A percentile compares a stretch with the other conserved stretches of the same genome.
These are phyloP conservation scores for Gephyroberyx darwinii DNA, from an alignment of 2,797 vertebrate species.

Conservation along the genomic window DNA sequence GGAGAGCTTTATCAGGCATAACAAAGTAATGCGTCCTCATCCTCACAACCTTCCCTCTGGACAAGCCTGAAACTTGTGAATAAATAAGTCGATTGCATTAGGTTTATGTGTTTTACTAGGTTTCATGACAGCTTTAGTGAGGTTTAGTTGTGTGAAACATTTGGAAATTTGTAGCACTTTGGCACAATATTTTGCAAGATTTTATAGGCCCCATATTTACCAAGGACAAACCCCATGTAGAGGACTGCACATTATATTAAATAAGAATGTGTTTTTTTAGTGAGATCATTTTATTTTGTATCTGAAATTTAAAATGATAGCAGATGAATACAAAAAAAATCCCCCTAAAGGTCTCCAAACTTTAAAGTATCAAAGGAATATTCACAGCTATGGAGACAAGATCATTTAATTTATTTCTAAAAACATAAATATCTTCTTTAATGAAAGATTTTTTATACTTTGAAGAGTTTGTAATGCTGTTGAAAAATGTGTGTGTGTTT, in stretches of 20 bases:
- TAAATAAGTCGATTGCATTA: conserved; percentile 35
- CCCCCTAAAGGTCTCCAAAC: too few relatives aligned
- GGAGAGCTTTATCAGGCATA: conserved; percentile 60
- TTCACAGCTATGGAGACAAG: neutral
- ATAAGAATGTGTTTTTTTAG: too few relatives aligned
- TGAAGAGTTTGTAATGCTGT: neutral
- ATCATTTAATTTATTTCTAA: neutral
- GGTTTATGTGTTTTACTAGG: conserved; percentile 30
- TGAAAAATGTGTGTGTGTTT: neutral
- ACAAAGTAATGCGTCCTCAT: conserved; percentile 38
- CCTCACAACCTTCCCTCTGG: conserved; percentile 4
- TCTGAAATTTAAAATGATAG: too few relatives aligned
- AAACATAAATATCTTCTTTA: neutral
- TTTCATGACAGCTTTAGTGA: conserved; percentile 24
- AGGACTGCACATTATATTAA: too few relatives aligned
- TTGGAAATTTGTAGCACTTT: neutral
- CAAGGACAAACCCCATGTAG: too few relatives aligned
- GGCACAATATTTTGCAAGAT: too few relatives aligned
- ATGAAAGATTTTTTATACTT: neutral
- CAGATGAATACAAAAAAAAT: too few relatives aligned
- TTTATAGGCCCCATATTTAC: too few relatives aligned
- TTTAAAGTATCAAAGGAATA: neutral
- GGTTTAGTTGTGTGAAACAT: neutral
- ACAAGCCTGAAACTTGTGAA: conserved; percentile 37
- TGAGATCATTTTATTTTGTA: too few relatives aligned